Evolutionary conservation across 2,888 invertebrate species (phyloP), one percentile per base, ranked within the genome.

Genomic region (Calameuta filiformis): DNA sequence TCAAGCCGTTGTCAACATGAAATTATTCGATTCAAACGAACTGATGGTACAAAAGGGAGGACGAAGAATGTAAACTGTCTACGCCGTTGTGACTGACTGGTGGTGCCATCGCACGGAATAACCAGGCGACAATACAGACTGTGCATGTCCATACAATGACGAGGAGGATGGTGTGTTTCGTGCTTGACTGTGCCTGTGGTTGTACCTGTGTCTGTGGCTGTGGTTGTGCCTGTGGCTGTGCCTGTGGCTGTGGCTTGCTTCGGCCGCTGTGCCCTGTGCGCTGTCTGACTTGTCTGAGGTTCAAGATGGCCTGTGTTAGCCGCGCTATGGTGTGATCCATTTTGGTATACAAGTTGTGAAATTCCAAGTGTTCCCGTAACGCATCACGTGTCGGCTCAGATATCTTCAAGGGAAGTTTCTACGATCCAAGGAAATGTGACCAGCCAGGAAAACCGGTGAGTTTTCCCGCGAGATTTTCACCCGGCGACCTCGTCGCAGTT

Each of bases 381-480:
- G 56, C 56, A 23, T 56, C 23, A 1, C 56, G 56, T 56, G 23
- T 56, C 23, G 23, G 15, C 56, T 23, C 23, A 23, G 56, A 56
- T 23, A 56, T 15, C 56, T 23, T 9, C 56, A 9, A 23, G 23
- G 9, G 23, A 56, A 56, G 9, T 56, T 56, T 23, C 56, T 23
- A 2, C 56, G 23, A 23, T 56, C 56, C 23, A 56, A 56, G 82
- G 84, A 86, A 79, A 87, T 87, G 85, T 85, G 83, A 87, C 83
- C 76, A 77, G 80, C 75, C 75, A 76, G n/a, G 73, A 68, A 81
- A 82, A 85, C 80, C 83, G 85, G 87, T 87, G 81, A 86, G 86
- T 82, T 76, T 30, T 34, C 71, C 71, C 71, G 71, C 71, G 71
- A 34, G 71, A 71, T 71, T 34, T 71, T 34, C 33, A 31, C 12